Base-by-base conservation (phyloP, 2,113 vertebrate genomes). In the Leucosticte australis region DNA sequence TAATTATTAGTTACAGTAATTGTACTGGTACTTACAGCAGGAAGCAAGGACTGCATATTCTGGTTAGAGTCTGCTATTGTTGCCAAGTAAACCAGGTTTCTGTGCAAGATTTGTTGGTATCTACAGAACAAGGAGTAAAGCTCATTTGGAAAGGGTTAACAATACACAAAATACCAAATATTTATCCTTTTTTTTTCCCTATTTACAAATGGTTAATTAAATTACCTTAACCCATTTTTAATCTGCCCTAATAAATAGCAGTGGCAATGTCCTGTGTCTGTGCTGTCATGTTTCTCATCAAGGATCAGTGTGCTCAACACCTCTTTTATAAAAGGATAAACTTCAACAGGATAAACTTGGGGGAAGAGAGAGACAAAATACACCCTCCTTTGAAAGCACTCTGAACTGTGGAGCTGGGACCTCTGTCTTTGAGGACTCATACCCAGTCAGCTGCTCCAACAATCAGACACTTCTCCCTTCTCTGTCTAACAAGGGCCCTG, bases 31-130 rank as follows among this genome's bases (percentile, higher is more conserved):
- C 98, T 99, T 98, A 99, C 99, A 22, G 99, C 99, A 44, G 99
- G 99, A 65, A 99, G 98, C 95, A 99, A 95, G 10, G 99, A 99
- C 98, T 99, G 99, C 98, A 99, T 99, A 97, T 99, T 99, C 98
- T 99, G 99, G 97, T 99, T 99, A 59, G 99, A 99, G 95, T 99
- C 99, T n/a, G 99, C 99, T 96, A 99, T 99, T 39, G 99, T 99
- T 86, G 99, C 99, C 97, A 99, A 97, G 94, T 99, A 99, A 87
- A 99, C 99, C 92, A 99, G 97, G 95, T 99, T 99, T 98, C 99
- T 99, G 98, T 99, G 99, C 97, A 99, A 98, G 96, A 99, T 98
- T 98, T 99, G 99, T 98, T 99, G 99, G 97, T 99, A 99, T 98
- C 99, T 99, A 97, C 31, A 73, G 76, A 93, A 96, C 95, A 95